These are phyloP conservation scores for Siniperca chuatsi DNA, from an alignment of 2,113 vertebrate genomes.

Conservation along the genomic window DNA sequence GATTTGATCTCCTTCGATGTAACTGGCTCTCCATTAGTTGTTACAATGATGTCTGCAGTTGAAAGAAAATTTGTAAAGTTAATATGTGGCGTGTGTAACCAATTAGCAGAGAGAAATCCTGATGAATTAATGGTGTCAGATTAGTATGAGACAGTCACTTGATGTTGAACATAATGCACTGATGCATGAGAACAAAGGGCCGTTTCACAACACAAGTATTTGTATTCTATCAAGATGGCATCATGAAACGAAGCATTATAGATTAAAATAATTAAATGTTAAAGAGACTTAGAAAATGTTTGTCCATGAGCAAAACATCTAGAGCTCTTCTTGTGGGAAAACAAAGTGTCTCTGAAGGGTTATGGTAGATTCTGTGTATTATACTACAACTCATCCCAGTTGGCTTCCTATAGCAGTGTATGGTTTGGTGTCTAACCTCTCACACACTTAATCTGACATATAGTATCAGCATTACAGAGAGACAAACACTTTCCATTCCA, in stretches of 20 bases:
- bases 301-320: background rate
- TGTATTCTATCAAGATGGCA: background rate
- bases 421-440: too few relatives aligned
- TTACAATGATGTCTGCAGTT: conserved; percentile 90
- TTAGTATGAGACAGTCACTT: background rate
- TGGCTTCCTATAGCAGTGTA: too few relatives aligned
- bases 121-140: background rate
- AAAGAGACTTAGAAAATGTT: background rate
- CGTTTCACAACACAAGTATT: background rate
- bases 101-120: background rate
- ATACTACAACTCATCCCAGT: too few relatives aligned
- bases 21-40: conserved; percentile 92
- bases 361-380: background rate
- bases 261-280: background rate
- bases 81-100: background rate
- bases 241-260: background rate
- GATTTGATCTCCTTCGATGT: conserved; percentile 94
- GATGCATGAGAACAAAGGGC: background rate
- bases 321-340: background rate
- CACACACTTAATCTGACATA: too few relatives aligned
- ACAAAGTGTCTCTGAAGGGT: background rate
- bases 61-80: conserved; percentile 18
- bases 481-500: background rate
- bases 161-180: background rate
- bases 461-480: too few relatives aligned